Evolutionary conservation across 1,140 invertebrate genomes (phyloP), one percentile per base, ranked within the genome.

Genomic region (Drosophila sulfurigaster): DNA sequence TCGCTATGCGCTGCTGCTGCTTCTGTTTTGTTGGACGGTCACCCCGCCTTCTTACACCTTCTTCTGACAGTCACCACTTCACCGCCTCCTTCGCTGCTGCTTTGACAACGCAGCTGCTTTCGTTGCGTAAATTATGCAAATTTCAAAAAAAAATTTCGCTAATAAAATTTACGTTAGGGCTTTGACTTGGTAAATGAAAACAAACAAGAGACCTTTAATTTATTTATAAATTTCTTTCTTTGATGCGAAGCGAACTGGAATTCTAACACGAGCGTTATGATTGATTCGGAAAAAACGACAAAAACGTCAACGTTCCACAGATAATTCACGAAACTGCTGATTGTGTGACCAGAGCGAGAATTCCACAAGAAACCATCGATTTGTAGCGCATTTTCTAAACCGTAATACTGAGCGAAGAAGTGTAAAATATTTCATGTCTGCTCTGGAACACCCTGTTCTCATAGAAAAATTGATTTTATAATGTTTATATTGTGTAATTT

Each of bases 111-210:
- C 78, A 71, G 78, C 66, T 76, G 78, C 73, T 81, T 81, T 70
- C 65, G 80, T 82, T 82, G 80, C 80, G 80, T 82, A 82, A 82
- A 82, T 75, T 67, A 75, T 75, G 75, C 80, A 71, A 82, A 82
- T 38, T 38, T 38, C 35, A 38, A 38, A 16, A 1, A 13, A 11
- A 45, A 58, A 20, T 52, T 25, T 25, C 16, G 16, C 5, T 28
- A 48, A 6, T 10, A 54, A 7, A 56, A 41, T 30, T 49, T 28
- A 7, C 48, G 32, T 38, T 1, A 30, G n/a, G 3, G 11, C 60
- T 64, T 57, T 49, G 16, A 54, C 13, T 57, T 57, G 35, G 15
- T 25, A 15, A 32, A 25, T 48, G 5, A 48, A 48, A 16, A 48
- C 49, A 20, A 7, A 46, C 20, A 51, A 63, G 32, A 60, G 54